Evolutionary conservation across 2,888 invertebrate genomes (phyloP), one percentile per base, ranked within the genome.

Genomic region (Tuberolachnus salignus): DNA sequence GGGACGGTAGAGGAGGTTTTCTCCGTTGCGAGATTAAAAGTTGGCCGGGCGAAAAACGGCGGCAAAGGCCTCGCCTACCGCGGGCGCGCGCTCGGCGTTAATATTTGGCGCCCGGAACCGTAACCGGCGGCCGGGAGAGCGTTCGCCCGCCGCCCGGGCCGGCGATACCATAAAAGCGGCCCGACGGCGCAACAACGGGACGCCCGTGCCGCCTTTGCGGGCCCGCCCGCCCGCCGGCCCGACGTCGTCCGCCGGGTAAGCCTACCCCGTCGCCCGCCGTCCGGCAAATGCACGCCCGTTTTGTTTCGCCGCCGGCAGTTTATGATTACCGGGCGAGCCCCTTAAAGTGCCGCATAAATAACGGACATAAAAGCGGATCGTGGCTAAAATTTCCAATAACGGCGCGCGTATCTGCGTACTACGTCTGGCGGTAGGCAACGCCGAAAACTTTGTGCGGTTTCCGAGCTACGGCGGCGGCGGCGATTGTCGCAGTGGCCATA

Each of bases 341-440:
- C 49, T 67, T 75, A 75, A 75, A 75, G 75, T 75, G 67, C 67
- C 21, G 66, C 57, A 75, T 75, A 75, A 75, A 75, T 75, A 66
- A 75, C 66, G 75, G 34, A 75, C 75, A 57, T 75, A 67, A 75
- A 75, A 66, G 75, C 75, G 16, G 55, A 75, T 75, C 66, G 67
- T 75, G 75, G 75, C 44, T 66, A 34, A 67, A 57, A 57, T 67
- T 46, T 75, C 46, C 66, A 67, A 66, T 66, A 66, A 46, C 23
- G 19, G 46, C 61, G 42, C 13, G 10, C 46, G 10, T 10, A 4
- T 46, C 46, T 53, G 19, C n/a, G n/a, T n/a, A 42, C 72, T 44
- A 46, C 44, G 44, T 55, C 26, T 51, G 11, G 23, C 19, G 11
- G 21, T 19, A 34, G 34, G 14, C 44, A 14, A 42, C 16, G 21